Evolutionary conservation across 2,113 vertebrate genomes (phyloP), one percentile per base, ranked within the genome.

Genomic region (Atrichornis clamosus): DNA sequence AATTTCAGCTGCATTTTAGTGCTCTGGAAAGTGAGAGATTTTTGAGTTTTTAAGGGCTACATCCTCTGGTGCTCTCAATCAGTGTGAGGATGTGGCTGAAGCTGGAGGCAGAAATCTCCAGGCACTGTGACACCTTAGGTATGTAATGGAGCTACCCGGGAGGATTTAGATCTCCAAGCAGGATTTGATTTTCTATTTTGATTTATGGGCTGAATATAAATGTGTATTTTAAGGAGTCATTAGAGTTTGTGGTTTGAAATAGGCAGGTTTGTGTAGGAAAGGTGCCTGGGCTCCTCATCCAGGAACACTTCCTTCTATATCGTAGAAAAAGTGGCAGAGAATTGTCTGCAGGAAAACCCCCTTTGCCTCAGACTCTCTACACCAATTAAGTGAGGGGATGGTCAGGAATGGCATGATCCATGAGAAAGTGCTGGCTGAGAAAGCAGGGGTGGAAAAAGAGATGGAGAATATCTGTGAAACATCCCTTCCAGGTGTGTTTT

Each of bases 201-300:
- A 94, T 89, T 82, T 89, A 81, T 84, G 65, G 69, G 49, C 68
- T 78, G 79, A 68, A 63, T 47, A n/a, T 23, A 67, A 93, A 53
- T 16, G 44, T 64, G 79, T 84, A 13, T 89, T 95, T 89, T 53
- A 87, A 81, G 50, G 73, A 94, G 39, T 60, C 58, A 30, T 93
- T 87, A 73, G 70, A 39, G 52, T 84, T 65, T 70, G 64, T 87
- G 86, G 50, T 94, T 78, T 86, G 83, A 82, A 80, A 75, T 68
- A 20, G 1, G 19, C 80, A 27, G 32, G 27, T 28, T 44, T 12
- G 26, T 13, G 64, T 4, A 15, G 44, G 64, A 37, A 84, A 75
- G 23, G 18, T 3, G 4, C 16, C 0, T 0, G 1, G 55, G 42
- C 59, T 63, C 30, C 64, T 62, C 6, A 1, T 12, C 5, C 15